Base-by-base conservation (phyloP, 92 coral and sea anemone genomes). In the Palythoa caribaeorum region DNA sequence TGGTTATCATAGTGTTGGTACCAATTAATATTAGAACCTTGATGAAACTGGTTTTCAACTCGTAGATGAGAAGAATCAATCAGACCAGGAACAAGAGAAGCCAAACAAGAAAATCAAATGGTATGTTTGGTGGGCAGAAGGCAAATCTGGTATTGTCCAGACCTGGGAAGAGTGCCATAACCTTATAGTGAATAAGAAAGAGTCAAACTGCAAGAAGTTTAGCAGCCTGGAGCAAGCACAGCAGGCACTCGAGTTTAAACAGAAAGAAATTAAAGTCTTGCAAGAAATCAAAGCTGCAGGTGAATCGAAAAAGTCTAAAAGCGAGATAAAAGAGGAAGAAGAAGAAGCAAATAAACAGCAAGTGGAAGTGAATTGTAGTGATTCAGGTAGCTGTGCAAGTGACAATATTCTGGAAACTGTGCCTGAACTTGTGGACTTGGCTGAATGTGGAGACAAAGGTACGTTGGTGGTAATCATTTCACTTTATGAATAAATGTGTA, bases 61-160 rank as follows among this genome's bases (percentile, higher is more conserved):
- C 59, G 39, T 39, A 79, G 84, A 19, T 59, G 76, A 65, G 48
- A 51, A 21, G 21, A 48, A 2, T 1, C 0, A 39, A 6, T 44
- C 48, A 15, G 59, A 19, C 40, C 70, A 63, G 70, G 86, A 11
- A 48, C 47, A 63, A 6, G 60, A 66, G 62, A 71, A 81, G 40
- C 12, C 21, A 5, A 62, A 39, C 2, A 81, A 21, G 62, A 66
- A 66, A 44, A 20, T 2, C 2, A 81, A 81, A 52, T 81, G 16
- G 16, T 81, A 81, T 51, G 39, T 81, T 7, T 81, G 86, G 86
- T 81, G 86, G 86, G 76, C 76, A 20, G 86, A 68, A 38, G 86
- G 75, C 51, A 5, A 68, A 51, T 74, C 76, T 1, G 86, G 86
- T 48, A 48, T 81, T 21, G 86, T 68, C 9, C 57, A 47, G 20